Conservation (phyloP, 2,797 vertebrate genomes). For the Sciurus vulgaris region DNA sequence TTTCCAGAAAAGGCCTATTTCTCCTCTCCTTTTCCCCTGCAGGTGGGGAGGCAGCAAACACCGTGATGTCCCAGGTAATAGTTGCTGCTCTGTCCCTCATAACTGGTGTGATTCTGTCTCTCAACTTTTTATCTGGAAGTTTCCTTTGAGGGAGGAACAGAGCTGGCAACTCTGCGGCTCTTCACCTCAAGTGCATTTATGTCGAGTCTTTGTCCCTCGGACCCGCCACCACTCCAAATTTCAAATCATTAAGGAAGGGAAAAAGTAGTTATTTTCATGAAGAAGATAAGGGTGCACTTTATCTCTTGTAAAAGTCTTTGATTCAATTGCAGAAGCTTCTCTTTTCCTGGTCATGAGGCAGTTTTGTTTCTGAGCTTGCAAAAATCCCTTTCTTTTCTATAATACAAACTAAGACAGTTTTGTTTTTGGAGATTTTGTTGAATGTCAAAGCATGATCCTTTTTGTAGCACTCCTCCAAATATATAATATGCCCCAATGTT, state of each 20-base stretch:
- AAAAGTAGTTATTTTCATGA: background rate
- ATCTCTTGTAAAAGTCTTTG: background rate
- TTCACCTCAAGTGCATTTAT: background rate
- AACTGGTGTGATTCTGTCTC: background rate
- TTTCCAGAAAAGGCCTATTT: background rate
- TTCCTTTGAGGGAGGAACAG: background rate
- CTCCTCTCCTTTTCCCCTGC: background rate
- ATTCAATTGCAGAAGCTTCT: background rate
- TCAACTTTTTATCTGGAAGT: background rate
- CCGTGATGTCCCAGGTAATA: background rate
- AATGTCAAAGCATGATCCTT: background rate
- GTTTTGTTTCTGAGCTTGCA: constrained; percentile 45
- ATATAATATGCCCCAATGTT: background rate
- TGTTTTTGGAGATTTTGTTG: background rate
- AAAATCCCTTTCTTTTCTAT: background rate
- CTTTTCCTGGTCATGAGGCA: background rate
- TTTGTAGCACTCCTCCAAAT: constrained; percentile 43
- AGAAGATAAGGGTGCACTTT: background rate
- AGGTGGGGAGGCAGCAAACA: background rate
- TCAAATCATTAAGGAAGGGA: background rate
- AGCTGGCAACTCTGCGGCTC: background rate
- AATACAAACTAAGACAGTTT: background rate
- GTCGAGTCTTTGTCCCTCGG: background rate
- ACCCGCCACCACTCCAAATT: background rate
- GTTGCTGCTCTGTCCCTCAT: accelerated